Base-by-base conservation (phyloP, 2,797 vertebrate genomes). In the Numenius phaeopus region DNA sequence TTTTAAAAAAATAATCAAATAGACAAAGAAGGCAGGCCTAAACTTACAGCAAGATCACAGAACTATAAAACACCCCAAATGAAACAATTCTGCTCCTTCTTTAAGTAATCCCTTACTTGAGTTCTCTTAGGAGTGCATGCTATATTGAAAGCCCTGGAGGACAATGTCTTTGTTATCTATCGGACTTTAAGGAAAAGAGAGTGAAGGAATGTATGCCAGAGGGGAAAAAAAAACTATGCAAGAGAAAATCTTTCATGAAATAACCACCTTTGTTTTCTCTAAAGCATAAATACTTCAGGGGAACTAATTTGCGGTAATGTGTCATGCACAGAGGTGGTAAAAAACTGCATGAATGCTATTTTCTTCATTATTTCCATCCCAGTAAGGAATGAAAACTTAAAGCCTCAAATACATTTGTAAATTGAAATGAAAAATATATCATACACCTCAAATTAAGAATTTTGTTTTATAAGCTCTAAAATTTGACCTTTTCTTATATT, bases 201-300 rank as follows among this genome's bases (percentile, higher is more conserved):
- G 17, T 24, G 59, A 92, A 83, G 16, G 39, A 79, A 32, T 20
- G 11, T 46, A 54, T 13, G 42, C 9, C 14, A 75, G 11, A 54
- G 7, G 8, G 18, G 29, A 0, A 1, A 14, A 57, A 40, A 62
- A 55, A 40, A 2, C 2, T 23, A 6, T 77, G 65, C 18, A 65
- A 70, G 23, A 58, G 14, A 55, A 75, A 73, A 27, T 1, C 9
- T 81, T 47, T 15, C 7, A 29, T 23, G 4, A 27, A 85, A 64
- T 58, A 77, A 57, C 1, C 4, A 50, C 1, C 3, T 50, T 70
- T 66, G 2, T 61, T 81, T 73, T 46, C 10, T 42, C 15, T 37
- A 55, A 66, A 57, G 4, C 7, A 47, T 29, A 65, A 62, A 73
- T 46, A 58, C 9, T 80, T 40, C 16, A 66, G 8, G 39, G 70